Evolutionary conservation across 2,888 invertebrate genomes (phyloP).

Genomic region (Onchidella celtica): DNA sequence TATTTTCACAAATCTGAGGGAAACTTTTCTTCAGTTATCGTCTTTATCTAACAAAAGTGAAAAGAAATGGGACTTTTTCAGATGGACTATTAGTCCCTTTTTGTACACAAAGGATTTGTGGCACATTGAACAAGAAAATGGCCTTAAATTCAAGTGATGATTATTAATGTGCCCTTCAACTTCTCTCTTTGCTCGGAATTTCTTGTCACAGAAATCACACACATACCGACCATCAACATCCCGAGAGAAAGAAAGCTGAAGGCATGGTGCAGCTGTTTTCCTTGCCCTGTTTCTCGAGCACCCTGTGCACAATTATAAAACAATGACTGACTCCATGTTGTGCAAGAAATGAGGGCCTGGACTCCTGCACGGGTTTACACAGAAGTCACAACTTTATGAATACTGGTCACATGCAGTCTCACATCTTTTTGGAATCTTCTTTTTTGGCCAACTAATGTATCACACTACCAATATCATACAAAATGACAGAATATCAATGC

Average conservation of each 20-base stretch:
- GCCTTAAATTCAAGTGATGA: conserved; percentile 44
- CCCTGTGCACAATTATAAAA: conserved; percentile 38
- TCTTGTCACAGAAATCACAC: conserved; percentile 40
- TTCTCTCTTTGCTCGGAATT: conserved; percentile 34
- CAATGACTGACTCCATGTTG: not conserved
- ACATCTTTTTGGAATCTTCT: no score
- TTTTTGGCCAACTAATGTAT: no score
- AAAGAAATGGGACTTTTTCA: conserved; percentile 29
- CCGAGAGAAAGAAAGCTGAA: not conserved
- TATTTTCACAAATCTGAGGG: no score
- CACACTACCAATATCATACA: no score
- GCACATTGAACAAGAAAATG: conserved; percentile 33
- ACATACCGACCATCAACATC: conserved; percentile 26
- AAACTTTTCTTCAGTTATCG: no score
- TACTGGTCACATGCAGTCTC: no score
- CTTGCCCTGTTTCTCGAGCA: not conserved
- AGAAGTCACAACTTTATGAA: no score
- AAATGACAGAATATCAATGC: no score
- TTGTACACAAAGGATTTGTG: conserved; percentile 46
- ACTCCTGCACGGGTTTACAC: no score
- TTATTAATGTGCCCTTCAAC: conserved; percentile 47
- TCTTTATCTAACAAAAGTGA: no score
- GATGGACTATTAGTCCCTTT: conserved; percentile 33
- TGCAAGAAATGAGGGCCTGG: conserved; percentile 13
- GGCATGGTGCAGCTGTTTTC: conserved; percentile 2